Base-by-base conservation (phyloP, 2,113 vertebrate genomes). In the Saguinus midas region DNA sequence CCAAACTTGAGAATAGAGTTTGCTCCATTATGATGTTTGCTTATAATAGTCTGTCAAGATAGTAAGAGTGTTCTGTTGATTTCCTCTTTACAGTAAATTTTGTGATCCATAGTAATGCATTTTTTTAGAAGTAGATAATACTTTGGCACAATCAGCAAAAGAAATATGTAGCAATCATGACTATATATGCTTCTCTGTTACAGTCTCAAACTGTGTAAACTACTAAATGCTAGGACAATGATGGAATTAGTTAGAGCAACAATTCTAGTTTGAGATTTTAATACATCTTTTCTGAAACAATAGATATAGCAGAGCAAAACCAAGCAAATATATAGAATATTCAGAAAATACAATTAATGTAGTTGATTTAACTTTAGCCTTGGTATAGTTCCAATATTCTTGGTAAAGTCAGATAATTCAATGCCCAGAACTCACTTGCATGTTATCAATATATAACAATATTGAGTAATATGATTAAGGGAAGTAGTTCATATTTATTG, bases 41-140 rank as follows among this genome's bases (percentile, higher is more conserved):
- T 91, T 64, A 82, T 87, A 93, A 83, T 79, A 95, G 9, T 61
- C 81, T 87, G 76, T 91, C 82, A 91, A 88, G 78, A 91, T 64
- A 79, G 6, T 78, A 64, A 21, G 16, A 87, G 8, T 68, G 5
- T 88, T 81, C 37, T 91, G 17, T 52, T 93, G 72, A 64, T 93
- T 58, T 73, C 29, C 9, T 64, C 37, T 64, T 5, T 32, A 88
- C 10, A 87, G 9, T 61, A 64, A 58, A 90, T 83, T 72, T 14
- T 85, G 20, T 73, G 32, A 57, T 88, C 3, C 61, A 90, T 64
- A 50, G 55, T 78, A 84, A 32, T 55, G 16, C 58, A 37, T 73
- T 72, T 72, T 72, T 91, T 85, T 45, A 70, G 32, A 90, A 85
- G 48, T 55, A 66, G 8, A 95, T 79, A 37, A 91, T 68, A 87